Conservation (phyloP, 2,113 vertebrate species). For the Sphyrna mokarran region DNA sequence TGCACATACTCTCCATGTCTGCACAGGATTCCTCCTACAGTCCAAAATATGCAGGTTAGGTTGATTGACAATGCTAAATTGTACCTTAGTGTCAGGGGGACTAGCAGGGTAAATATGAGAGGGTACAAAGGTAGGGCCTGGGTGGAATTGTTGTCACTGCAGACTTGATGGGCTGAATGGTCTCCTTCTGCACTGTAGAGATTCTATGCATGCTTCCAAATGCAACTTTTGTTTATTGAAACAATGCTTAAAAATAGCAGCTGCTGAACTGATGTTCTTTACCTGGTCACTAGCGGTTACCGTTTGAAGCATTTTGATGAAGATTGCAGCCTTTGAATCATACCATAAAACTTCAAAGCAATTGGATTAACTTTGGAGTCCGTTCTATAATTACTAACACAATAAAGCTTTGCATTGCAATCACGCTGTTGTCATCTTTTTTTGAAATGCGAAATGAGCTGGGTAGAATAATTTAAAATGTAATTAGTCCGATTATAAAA, state of each 20-base stretch:
- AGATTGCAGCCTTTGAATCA: no score
- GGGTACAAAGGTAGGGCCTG: no score
- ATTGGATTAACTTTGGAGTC: conserved; percentile 15
- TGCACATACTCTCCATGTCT: no score
- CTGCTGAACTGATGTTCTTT: neutral
- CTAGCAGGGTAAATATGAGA: no score
- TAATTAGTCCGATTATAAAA: neutral
- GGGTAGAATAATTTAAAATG: neutral
- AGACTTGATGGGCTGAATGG: no score
- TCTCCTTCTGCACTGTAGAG: no score
- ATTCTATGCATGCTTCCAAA: neutral
- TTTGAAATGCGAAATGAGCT: neutral
- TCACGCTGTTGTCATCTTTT: neutral
- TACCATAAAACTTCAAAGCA: conserved; percentile 10
- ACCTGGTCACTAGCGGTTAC: neutral
- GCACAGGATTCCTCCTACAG: no score
- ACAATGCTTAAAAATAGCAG: neutral
- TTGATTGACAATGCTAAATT: no score
- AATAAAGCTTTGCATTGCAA: neutral
- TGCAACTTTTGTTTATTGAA: neutral
- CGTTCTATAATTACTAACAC: neutral
- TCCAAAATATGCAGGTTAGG: no score
- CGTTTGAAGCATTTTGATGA: neutral
- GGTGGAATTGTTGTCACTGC: no score
- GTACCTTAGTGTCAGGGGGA: no score